These are phyloP conservation scores for Gadopsis bispinosus DNA, from an alignment of 2,797 vertebrate genomes.

Conservation along the genomic window DNA sequence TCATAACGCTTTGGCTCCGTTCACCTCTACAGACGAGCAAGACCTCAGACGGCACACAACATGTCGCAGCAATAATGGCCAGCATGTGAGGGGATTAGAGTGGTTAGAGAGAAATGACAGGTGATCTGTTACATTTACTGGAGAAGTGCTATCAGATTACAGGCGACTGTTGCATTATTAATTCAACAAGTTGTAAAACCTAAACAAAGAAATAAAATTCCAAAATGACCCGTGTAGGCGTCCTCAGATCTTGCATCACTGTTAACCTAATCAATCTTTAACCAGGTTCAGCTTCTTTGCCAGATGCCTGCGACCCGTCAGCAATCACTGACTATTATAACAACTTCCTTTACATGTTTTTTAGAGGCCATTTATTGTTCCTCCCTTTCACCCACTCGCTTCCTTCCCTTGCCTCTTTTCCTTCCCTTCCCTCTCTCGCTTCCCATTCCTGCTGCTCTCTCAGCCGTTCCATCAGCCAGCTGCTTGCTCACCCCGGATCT, in stretches of 20 bases:
- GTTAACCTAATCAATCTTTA: no score
- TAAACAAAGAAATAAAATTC: background rate
- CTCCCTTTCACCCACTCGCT: background rate
- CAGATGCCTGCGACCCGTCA: conserved; percentile 3
- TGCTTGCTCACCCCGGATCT: conserved; percentile 35
- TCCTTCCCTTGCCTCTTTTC: background rate
- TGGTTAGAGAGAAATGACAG: conserved; percentile 25
- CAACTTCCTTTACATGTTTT: conserved; percentile 42
- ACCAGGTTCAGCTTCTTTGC: no score
- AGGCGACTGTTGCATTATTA: background rate
- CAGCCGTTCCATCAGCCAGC: conserved; percentile 59
- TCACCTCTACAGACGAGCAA: conserved; percentile 12
- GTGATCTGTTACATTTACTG: conserved; percentile 41
- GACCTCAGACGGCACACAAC: conserved; percentile 49
- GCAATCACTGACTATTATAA: conserved; percentile 6
- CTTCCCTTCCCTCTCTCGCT: background rate
- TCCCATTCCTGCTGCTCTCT: conserved; percentile 16
- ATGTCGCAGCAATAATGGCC: conserved; percentile 50
- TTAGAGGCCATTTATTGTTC: background rate
- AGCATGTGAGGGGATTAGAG: conserved; percentile 54
- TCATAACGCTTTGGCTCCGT: conserved; percentile 33
- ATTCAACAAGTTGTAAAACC: background rate
- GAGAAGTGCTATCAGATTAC: conserved; percentile 32
- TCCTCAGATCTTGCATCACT: no score
- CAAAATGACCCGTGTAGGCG: no score